These are phyloP conservation scores for Polypterus senegalus DNA, from an alignment of 2,113 vertebrate species.

Conservation along the genomic window DNA sequence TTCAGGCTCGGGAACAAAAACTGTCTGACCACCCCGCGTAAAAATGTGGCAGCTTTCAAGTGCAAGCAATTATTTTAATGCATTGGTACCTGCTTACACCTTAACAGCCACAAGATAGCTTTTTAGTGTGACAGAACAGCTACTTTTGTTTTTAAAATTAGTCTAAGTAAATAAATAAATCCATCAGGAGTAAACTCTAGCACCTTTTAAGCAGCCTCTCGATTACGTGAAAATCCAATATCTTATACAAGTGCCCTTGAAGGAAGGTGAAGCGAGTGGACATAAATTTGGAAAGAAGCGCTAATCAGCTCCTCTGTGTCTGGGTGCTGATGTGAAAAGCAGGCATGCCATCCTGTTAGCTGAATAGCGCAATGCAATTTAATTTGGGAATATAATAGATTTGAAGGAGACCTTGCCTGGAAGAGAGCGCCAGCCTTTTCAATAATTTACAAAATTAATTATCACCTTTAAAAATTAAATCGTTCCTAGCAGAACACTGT, in stretches of 20 bases:
- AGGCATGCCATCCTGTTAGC: neutral
- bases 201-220: neutral
- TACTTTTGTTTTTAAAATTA: too few relatives aligned
- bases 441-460: constrained; percentile 2
- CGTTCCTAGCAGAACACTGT: neutral
- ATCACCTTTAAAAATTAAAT: neutral
- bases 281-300: neutral
- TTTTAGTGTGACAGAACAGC: too few relatives aligned
- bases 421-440: neutral
- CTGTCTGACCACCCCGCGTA: too few relatives aligned
- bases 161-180: too few relatives aligned
- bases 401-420: neutral
- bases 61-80: too few relatives aligned
- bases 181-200: too few relatives aligned
- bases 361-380: too few relatives aligned
- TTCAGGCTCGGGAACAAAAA: too few relatives aligned
- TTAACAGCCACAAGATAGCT: too few relatives aligned
- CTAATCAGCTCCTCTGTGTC: neutral
- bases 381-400: too few relatives aligned
- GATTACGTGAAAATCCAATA: neutral
- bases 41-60: too few relatives aligned
- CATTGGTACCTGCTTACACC: too few relatives aligned
- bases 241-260: neutral
- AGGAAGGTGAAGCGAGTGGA: neutral
- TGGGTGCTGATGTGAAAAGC: neutral